phyloP scores from a whole-genome alignment of 2,113 vertebrate species.

The Myxocyprinus asiaticus region DNA sequence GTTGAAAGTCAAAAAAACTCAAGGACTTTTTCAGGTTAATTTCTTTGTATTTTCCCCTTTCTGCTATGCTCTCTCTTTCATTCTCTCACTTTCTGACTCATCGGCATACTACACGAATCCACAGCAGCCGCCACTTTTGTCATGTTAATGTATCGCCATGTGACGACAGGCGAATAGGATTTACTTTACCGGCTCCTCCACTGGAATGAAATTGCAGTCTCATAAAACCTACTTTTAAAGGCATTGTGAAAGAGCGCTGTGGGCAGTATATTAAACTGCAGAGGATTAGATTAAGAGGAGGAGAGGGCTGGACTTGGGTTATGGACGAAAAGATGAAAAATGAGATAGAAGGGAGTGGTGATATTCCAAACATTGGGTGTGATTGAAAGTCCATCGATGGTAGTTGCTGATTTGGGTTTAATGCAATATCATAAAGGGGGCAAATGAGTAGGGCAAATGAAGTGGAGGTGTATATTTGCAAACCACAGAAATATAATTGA shows the following conservation, averaged over 20 bases:
- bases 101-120: constrained; percentile 53
- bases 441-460: constrained; percentile 42
- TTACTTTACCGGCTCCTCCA: constrained; percentile 71
- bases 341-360: constrained; percentile 42
- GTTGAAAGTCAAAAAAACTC: not conserved
- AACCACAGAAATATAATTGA: constrained; percentile 24
- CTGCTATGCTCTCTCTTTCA: not conserved
- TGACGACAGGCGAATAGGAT: constrained; percentile 77
- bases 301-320: constrained; percentile 47
- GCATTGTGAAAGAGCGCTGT: constrained; percentile 74
- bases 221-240: constrained; percentile 79
- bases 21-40: not conserved
- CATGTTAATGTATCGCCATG: constrained; percentile 75
- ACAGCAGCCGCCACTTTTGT: constrained; percentile 70
- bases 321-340: constrained; percentile 1
- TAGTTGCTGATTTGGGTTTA: constrained; percentile 51
- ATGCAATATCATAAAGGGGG: constrained; percentile 46
- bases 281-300: constrained; percentile 69
- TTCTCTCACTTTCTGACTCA: not conserved
- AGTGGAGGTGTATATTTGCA: constrained; percentile 15
- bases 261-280: constrained; percentile 77
- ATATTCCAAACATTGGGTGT: constrained; percentile 20
- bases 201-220: constrained; percentile 78
- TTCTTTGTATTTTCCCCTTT: not conserved
- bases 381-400: constrained; percentile 49